Conservation (phyloP, 64 coral and sea anemone genomes). For the Anthopleura sola region DNA sequence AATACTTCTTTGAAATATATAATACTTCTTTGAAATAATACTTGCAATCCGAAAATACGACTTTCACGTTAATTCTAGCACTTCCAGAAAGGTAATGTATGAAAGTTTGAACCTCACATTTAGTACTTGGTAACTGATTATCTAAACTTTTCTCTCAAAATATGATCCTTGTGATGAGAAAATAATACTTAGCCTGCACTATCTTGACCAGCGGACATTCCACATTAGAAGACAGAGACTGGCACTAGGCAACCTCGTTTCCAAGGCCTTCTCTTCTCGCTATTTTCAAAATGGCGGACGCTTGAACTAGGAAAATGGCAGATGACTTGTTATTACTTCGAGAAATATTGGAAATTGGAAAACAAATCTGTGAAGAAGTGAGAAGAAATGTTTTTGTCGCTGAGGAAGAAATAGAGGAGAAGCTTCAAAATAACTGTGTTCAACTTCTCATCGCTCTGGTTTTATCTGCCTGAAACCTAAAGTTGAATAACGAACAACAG, state of each 20-base stretch:
- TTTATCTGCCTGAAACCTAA: conserved; percentile 20
- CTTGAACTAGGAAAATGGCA: not conserved
- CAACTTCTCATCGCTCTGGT: conserved; percentile 10
- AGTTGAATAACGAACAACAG: conserved; percentile 9
- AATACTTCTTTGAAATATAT: not conserved
- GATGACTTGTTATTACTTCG: not conserved
- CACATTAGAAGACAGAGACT: conserved; percentile 30
- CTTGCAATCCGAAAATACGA: conserved; percentile 5
- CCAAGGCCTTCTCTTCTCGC: no score
- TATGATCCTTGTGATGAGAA: conserved; percentile 25
- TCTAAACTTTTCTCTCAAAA: conserved; percentile 8
- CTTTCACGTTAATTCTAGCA: no score
- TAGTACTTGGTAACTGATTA: no score
- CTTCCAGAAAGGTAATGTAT: no score
- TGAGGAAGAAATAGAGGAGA: conserved; percentile 26
- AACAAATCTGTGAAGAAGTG: conserved; percentile 42
- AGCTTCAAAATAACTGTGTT: conserved; percentile 20
- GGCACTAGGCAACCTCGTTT: no score
- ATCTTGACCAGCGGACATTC: no score
- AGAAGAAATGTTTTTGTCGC: conserved; percentile 39
- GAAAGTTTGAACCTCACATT: no score
- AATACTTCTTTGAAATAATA: conserved; percentile 17
- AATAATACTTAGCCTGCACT: no score
- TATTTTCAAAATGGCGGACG: no score
- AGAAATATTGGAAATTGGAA: conserved; percentile 22